Percentiles rank a stretch among this genome's conserved stretches.
Evolutionary conservation across 2,113 vertebrate genomes (phyloP).

Genomic region (Sebastes schlegelii): DNA sequence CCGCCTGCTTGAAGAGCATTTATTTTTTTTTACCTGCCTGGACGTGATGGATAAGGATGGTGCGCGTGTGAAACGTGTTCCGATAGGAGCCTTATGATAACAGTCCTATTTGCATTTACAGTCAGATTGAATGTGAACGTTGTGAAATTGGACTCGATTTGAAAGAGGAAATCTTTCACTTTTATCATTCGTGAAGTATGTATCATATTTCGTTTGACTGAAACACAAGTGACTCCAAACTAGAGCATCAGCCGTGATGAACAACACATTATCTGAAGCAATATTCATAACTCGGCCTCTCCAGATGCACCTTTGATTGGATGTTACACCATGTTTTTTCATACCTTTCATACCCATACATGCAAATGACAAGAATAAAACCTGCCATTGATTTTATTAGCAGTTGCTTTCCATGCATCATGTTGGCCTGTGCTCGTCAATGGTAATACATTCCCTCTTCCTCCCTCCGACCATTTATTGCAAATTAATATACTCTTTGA

Average conservation of each 20-base stretch:
- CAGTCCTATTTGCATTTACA: background rate
- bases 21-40: background rate
- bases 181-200: too few relatives aligned
- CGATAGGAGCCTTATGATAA: background rate
- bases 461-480: background rate
- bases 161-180: too few relatives aligned
- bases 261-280: background rate
- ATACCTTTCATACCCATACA: too few relatives aligned
- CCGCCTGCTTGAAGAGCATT: slow-evolving; percentile 39
- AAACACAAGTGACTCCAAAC: background rate
- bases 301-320: background rate
- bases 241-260: background rate
- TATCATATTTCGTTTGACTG: background rate
- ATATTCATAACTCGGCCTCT: background rate
- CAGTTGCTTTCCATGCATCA: background rate
- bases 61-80: slow-evolving; percentile 26
- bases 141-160: background rate
- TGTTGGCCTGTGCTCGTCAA: background rate
- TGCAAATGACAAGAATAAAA: background rate
- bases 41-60: slow-evolving; percentile 5
- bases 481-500: background rate
- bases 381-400: background rate
- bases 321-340: background rate
- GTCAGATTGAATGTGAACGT: background rate
- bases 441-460: background rate